Base-by-base conservation (phyloP, 2,888 invertebrate species). In the Thymelicus lineola region DNA sequence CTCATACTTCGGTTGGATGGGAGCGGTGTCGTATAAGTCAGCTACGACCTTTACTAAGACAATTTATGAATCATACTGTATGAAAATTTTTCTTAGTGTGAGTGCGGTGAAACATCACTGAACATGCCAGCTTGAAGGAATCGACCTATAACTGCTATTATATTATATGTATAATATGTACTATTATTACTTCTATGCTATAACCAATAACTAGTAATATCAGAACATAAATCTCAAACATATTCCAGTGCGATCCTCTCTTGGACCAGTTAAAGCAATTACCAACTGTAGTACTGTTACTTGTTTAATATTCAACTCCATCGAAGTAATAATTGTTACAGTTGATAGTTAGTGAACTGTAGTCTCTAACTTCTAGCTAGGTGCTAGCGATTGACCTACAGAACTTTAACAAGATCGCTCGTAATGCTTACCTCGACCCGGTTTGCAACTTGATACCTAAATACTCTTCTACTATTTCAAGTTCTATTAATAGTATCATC, bases 261-360 rank as follows among this genome's bases (percentile, higher is more conserved):
- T 50, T 50, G 15, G 48, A 50, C 15, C 15, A 50, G 48, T 50
- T 15, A 50, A 50, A 50, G 15, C 48, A 50, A 50, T 50, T 50
- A 50, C 48, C 48, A 50, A 50, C 48, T 15, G 12, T 50, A 50
- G 15, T 50, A 50, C 48, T 50, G 48, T 50, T 50, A 50, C 15
- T 50, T 50, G 48, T 50, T 50, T 50, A 50, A 50, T 50, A 50
- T 50, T 50, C 48, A 50, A 50, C 48, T 50, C 17, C 17, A 50
- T 50, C 48, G 48, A 50, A 50, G 48, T 50, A 50, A 50, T 50
- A 50, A 50, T 50, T 50, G 48, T 50, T 50, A 50, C 48, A 50
- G 48, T 50, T 50, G 48, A 48, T 48, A 50, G 48, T 50, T 50
- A 50, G 48, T 17, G 48, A 17, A 48, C 48, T 48, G 48, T 48